phyloP scores from a whole-genome alignment of 2,888 invertebrate genomes.

The Papilio elwesi region DNA sequence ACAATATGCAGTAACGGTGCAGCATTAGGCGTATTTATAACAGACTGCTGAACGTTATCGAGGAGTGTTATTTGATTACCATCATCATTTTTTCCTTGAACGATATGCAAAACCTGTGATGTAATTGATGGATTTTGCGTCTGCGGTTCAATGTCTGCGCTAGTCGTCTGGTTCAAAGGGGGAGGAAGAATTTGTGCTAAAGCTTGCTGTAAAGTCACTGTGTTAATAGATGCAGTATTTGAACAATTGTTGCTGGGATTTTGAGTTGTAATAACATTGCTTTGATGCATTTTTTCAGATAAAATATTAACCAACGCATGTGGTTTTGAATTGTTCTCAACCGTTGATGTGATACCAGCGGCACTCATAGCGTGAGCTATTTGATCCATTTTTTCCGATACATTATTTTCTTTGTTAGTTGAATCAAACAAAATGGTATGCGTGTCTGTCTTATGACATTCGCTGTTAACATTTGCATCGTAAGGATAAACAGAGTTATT shows the following conservation, averaged over 20 bases:
- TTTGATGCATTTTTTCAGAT: constrained; percentile 78
- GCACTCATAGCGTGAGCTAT: constrained; percentile 79
- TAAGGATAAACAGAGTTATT: constrained; percentile 54
- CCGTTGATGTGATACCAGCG: constrained; percentile 70
- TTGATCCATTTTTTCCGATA: constrained; percentile 69
- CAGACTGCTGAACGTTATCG: constrained; percentile 72
- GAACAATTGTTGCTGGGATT: constrained; percentile 59
- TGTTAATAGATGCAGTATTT: constrained; percentile 70
- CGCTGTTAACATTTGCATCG: constrained; percentile 47
- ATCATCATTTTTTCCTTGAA: constrained; percentile 75
- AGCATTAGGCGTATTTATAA: constrained; percentile 67
- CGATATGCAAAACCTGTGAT: constrained; percentile 77
- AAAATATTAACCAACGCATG: constrained; percentile 80
- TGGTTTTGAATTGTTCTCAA: constrained; percentile 59
- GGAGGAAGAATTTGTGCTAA: constrained; percentile 78
- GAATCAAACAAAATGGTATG: constrained; percentile 44
- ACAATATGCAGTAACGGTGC: constrained; percentile 79
- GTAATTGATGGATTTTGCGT: constrained; percentile 53
- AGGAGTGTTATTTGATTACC: constrained; percentile 72
- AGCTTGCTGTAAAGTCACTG: constrained; percentile 78
- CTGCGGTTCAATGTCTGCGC: constrained; percentile 61
- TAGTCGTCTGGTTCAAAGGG: constrained; percentile 68
- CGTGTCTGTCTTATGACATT: constrained; percentile 43
- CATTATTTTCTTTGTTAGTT: constrained; percentile 52
- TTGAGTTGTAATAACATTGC: constrained; percentile 52